Evolutionary conservation across 2,113 vertebrate genomes (phyloP).

Genomic region (Odocoileus virginianus): DNA sequence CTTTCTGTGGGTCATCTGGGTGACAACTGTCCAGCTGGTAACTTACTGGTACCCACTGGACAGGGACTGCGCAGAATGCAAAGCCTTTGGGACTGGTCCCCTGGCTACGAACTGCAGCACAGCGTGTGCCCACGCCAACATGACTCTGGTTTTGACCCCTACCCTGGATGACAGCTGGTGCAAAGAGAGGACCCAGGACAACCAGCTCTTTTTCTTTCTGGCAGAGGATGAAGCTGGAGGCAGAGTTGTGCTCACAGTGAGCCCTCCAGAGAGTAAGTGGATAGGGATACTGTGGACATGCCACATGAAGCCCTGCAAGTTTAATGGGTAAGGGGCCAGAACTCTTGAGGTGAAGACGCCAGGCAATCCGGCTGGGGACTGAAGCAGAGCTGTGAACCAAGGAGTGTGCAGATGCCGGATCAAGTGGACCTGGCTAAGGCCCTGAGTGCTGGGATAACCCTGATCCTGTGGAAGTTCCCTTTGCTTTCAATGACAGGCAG

Average conservation of each 20-base stretch:
- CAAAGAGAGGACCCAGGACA: constrained; percentile 64
- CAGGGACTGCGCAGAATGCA: constrained; percentile 78
- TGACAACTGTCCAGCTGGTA: background rate
- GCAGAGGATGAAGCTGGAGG: constrained; percentile 50
- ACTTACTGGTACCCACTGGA: background rate
- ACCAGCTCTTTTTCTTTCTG: constrained; percentile 69
- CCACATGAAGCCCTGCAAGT: background rate
- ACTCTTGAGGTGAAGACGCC: background rate
- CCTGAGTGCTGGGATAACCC: background rate
- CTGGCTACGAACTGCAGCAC: constrained; percentile 68
- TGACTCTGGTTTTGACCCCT: constrained; percentile 51
- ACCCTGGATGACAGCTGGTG: constrained; percentile 69
- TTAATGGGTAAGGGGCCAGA: background rate
- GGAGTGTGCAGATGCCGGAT: background rate
- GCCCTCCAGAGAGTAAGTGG: constrained; percentile 62
- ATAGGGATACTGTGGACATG: too few species aligned
- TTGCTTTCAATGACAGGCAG: background rate
- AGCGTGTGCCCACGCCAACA: constrained; percentile 50
- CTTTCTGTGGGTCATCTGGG: background rate
- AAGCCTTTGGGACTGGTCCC: constrained; percentile 66
- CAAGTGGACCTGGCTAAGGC: background rate
- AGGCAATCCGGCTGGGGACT: background rate
- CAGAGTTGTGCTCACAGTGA: constrained; percentile 45
- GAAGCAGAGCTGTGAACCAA: background rate
- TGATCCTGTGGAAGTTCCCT: background rate